A percentile compares a stretch with the other conserved stretches of the same genome.
Evolutionary conservation across 2,888 invertebrate species (phyloP).

Genomic region (Galerucella calmariensis): DNA sequence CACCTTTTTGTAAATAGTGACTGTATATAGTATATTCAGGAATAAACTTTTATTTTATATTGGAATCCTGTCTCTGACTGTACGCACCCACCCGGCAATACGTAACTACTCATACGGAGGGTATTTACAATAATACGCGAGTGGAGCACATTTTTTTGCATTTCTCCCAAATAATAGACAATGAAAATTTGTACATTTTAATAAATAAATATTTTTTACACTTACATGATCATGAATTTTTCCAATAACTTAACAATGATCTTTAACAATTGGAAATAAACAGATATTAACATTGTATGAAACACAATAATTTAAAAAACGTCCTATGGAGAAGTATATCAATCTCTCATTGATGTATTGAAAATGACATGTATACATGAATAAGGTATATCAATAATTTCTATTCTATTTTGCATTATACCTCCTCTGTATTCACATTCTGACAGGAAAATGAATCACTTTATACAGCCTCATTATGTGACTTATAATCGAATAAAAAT

Average conservation of each 20-base stretch:
- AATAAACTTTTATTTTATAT: too few relatives aligned
- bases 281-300: constrained; percentile 38
- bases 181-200: constrained; percentile 56
- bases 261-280: constrained; percentile 43
- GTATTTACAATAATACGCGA: too few relatives aligned
- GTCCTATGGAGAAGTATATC: constrained; percentile 47
- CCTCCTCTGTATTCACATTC: constrained; percentile 30
- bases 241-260: constrained; percentile 53
- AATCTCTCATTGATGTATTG: constrained; percentile 48
- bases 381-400: constrained; percentile 47
- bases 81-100: too few relatives aligned
- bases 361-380: constrained; percentile 59
- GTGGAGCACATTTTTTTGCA: not conserved
- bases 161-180: not conserved
- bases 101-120: too few relatives aligned
- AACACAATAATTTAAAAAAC: constrained; percentile 23
- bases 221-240: constrained; percentile 57
- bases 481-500: too few relatives aligned
- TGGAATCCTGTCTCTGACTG: too few relatives aligned
- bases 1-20: too few relatives aligned
- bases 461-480: not conserved
- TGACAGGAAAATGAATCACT: not conserved
- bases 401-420: constrained; percentile 33
- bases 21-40: too few relatives aligned
- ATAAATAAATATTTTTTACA: constrained; percentile 64